Base-by-base conservation (phyloP, 1,140 invertebrate genomes). In the Cherax quadricarinatus region DNA sequence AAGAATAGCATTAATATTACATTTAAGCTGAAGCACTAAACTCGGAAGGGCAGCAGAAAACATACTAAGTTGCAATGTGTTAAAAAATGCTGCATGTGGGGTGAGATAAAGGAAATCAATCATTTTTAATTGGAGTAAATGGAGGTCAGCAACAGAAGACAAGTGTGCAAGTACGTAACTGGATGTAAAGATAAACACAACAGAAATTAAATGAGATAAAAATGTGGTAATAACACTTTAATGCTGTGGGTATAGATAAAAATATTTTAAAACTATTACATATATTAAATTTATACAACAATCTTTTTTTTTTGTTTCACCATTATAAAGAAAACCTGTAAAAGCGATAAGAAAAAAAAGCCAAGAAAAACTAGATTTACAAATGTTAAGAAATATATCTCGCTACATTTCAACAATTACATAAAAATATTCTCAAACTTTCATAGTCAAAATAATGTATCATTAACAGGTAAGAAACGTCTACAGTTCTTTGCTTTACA, bases 371-470 rank as follows among this genome's bases (percentile, higher is more conserved):
- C 18, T 24, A 75, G 7, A 21, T 21, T 7, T 24, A 9, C 18
- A 75, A 6, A 24, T 21, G 24, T 21, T 66, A 41, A 9, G 62
- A 75, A 75, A 75, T 75, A 75, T 75, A 9, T 75, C 6, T 30
- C 0, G 18, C 16, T 30, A 30, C 24, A 75, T 30, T 75, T 75
- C n/a, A 75, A 24, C 70, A 24, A 24, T 75, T 75, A 75, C 21
- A 75, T 24, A 75, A 75, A 75, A 75, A 75, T 75, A 75, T 6
- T 24, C 24, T 9, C 7, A 4, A 24, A 24, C 24, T 24, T 24
- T 75, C 14, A 16, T 75, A 75, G 70, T 75, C 70, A 75, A 75
- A 75, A 75, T 75, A 75, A 75, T 75, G 70, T 12, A 30, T 75
- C 70, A 75, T 24, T 75, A 75, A 75, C n/a, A 24, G 70, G 70